Evolutionary conservation across 2,888 invertebrate genomes (phyloP), one percentile per base, ranked within the genome.

Genomic region (Aricia artaxerxes): DNA sequence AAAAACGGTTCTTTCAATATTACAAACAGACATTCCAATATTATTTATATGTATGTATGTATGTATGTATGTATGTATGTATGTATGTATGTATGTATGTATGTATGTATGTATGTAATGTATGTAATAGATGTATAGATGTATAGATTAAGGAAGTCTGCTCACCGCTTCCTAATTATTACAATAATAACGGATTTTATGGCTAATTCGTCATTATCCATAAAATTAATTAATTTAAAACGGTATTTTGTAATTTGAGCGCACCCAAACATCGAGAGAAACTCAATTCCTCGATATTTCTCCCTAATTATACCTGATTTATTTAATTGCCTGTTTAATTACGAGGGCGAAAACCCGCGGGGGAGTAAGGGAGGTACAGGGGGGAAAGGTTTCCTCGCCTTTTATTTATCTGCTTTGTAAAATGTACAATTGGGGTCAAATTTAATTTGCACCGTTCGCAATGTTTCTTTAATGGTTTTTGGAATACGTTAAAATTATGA

Each of bases 291-390:
- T 69, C 11, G 44, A 73, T 73, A 84, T 84, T 82, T 84, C 85
- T 84, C 78, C 83, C 86, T 87, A 88, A 89, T 89, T 88, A 87
- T 85, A 84, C 82, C 85, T 87, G 88, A 88, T 89, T 89, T 88
- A 88, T 89, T 87, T 89, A 88, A 89, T 89, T 88, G 87, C 85
- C 83, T 83, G 85, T 85, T 85, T 87, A 88, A 88, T 87, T 86
- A 85, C 84, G 79, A 83, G 82, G 83, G 73, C 44, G 40, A n/a
- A n/a, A 44, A 44, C 69, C 35, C 24, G 24, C n/a, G n/a, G 44
- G n/a, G 44, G 40, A 0, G 9, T 44, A 73, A 13, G 1, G 2
- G 44, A 44, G 44, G 44, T 9, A 9, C 44, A 44, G 44, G 44
- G 49, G 9, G 44, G 73, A 13, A n/a, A n/a, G 40, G 64, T 16